Conservation (phyloP, 2,797 vertebrate genomes). For the Champsocephalus esox region DNA sequence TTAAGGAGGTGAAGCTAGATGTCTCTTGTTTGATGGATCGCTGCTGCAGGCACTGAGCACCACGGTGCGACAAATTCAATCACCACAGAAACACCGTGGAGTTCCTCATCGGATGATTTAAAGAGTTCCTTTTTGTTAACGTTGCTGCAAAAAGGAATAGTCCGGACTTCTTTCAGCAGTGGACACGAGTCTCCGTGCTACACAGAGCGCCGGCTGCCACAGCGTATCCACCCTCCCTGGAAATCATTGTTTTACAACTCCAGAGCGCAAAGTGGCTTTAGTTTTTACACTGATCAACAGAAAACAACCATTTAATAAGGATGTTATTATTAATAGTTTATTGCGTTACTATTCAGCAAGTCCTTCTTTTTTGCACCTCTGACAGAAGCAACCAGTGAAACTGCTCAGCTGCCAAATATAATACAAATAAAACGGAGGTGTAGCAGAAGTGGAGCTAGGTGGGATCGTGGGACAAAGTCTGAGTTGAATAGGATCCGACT, state of each 20-base stretch:
- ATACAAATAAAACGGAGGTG: too few relatives aligned
- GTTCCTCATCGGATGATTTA: slow-evolving; percentile 11
- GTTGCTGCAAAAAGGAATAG: background rate
- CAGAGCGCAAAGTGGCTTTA: background rate
- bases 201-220: slow-evolving; percentile 72
- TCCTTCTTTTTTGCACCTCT: too few relatives aligned
- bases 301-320: too few relatives aligned
- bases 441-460: too few relatives aligned
- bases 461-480: too few relatives aligned
- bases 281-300: background rate
- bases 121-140: background rate
- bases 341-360: too few relatives aligned
- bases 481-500: too few relatives aligned
- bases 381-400: too few relatives aligned
- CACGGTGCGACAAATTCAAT: slow-evolving; percentile 42
- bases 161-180: slow-evolving; percentile 10
- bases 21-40: slow-evolving; percentile 34
- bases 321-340: too few relatives aligned
- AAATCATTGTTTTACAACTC: background rate
- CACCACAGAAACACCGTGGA: slow-evolving; percentile 30
- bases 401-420: too few relatives aligned
- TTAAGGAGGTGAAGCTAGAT: slow-evolving; percentile 62
- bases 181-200: slow-evolving; percentile 64
- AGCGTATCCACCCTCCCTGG: slow-evolving; percentile 33
- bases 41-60: slow-evolving; percentile 79